phyloP scores from a whole-genome alignment of 2,797 vertebrate genomes.

The Leuciscus waleckii region DNA sequence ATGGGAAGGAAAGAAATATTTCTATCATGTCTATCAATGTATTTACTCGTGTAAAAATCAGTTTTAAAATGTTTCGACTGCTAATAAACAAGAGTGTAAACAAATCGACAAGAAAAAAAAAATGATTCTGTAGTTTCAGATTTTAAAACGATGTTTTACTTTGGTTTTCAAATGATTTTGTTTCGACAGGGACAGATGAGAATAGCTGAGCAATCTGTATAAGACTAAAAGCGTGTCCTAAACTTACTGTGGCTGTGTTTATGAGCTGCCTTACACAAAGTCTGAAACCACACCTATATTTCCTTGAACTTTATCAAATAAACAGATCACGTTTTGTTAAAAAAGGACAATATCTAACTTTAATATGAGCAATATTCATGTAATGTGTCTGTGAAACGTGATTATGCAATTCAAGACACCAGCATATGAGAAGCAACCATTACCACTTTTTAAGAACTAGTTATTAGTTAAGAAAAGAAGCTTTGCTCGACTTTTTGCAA shows the following conservation, averaged over 20 bases:
- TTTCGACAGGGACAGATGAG: background rate
- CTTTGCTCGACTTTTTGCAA: background rate
- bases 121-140: background rate
- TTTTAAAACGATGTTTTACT: background rate
- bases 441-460: background rate
- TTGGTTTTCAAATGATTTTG: background rate
- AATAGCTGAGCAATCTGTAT: background rate
- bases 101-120: background rate
- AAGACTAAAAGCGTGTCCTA: constrained; percentile 1
- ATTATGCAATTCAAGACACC: background rate
- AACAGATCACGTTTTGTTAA: background rate
- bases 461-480: background rate
- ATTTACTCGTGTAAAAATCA: background rate
- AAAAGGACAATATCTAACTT: background rate
- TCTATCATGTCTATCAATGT: background rate
- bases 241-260: constrained; percentile 33
- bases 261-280: background rate
- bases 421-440: background rate
- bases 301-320: background rate
- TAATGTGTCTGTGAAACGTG: background rate
- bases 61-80: background rate
- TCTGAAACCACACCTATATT: background rate
- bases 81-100: background rate
- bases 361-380: background rate
- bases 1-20: background rate